Base-by-base conservation (phyloP, 2,888 invertebrate species). In the Sericinus montela region DNA sequence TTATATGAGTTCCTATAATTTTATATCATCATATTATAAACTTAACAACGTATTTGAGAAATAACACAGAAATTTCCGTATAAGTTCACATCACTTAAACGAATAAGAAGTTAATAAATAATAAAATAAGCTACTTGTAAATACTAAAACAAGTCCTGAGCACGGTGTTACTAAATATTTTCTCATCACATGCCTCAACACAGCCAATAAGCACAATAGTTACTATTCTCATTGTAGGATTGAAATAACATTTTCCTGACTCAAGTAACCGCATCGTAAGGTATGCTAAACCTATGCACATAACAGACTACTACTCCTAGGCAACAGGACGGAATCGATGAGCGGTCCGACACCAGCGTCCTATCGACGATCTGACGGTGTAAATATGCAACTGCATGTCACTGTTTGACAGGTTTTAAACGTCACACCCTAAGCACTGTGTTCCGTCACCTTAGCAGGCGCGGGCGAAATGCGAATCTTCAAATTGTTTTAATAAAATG, bases 131-230 rank as follows among this genome's bases (percentile, higher is more conserved):
- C 83, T 80, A 77, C 68, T 53, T 87, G 87, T 87, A 88, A 76
- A 88, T 87, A 87, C 77, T 81, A 81, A 78, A 79, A 81, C 69
- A 75, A 58, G 72, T 80, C 78, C 73, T 63, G 70, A 72, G 88
- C 88, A 88, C 88, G 83, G 86, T 88, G 86, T 87, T 86, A 88
- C 86, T 86, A 84, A 87, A 85, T 77, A 82, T 83, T 85, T 85
- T 85, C 79, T 86, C 80, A 84, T 86, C 87, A 87, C 87, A 81
- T 80, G 88, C 88, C 87, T 87, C 72, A 73, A 87, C 88, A 88
- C 88, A 81, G 85, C 86, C 83, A 85, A 85, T 67, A 80, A 81
- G 88, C 88, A 87, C 87, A 72, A 84, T 87, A 87, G 84, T 80
- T 80, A 80, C 81, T 84, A 79, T 75, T 79, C 73, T 87, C 83